Evolutionary conservation across 1,140 invertebrate species (phyloP), one percentile per base, ranked within the genome.

Genomic region (Hestina assimilis): DNA sequence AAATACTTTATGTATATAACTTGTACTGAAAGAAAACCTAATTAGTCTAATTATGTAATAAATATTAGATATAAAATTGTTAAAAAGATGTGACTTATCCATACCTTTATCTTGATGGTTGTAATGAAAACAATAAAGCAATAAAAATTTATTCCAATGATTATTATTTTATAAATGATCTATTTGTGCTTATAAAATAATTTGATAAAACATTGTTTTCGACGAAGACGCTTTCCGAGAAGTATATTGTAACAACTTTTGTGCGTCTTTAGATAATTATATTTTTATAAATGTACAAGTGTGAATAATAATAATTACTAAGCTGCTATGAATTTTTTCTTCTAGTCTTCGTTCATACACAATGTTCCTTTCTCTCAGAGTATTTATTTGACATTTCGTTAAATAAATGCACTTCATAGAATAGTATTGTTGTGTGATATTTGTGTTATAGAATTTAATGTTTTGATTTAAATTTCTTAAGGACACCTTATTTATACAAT

Each of bases 401-500:
- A 41, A 28, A 40, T 53, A 53, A 47, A 41, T 53, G 61, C 54
- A 61, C 66, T 47, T 50, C 57, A 58, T 57, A 66, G 56, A 65
- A 47, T 60, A 72, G 54, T 58, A 58, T 60, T 65, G 45, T 66
- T 66, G 67, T 70, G 67, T 70, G 67, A 58, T 54, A 40, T 59
- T 66, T 69, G 53, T 61, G 43, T 67, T 65, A 52, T 66, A 53
- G 48, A 59, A 58, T 48, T 24, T 62, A 56, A 61, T 28, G 45
- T 63, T 62, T 62, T 55, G 29, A 41, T 29, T 63, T 45, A 51
- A 57, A 45, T 62, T 58, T 59, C 50, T 9, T 67, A 57, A 61
- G 41, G 42, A 63, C 58, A 66, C 55, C 62, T 72, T 62, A 75
- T 76, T 79, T 84, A 73, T 83, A 83, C 69, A 82, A 79, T 79